These are phyloP conservation scores for Drosophila asahinai DNA, from an alignment of 1,140 invertebrate species.

Conservation along the genomic window DNA sequence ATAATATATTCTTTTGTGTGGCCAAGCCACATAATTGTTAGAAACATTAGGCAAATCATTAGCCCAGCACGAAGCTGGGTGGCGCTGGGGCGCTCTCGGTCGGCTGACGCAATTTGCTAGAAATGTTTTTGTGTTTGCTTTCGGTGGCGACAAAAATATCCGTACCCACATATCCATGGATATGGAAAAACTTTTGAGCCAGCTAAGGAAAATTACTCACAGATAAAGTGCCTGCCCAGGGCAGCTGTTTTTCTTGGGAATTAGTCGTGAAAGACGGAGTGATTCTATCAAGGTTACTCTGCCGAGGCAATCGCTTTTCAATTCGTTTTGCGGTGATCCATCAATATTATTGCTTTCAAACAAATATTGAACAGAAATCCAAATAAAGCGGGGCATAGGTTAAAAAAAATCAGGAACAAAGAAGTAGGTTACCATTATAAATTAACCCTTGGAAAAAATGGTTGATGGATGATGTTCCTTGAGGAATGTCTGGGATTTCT, in stretches of 20 bases:
- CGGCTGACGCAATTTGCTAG: slow-evolving; percentile 69
- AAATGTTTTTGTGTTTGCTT: slow-evolving; percentile 68
- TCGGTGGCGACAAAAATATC: slow-evolving; percentile 45
- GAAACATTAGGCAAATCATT: slow-evolving; percentile 83
- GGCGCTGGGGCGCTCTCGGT: not conserved
- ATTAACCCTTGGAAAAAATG: slow-evolving; percentile 29
- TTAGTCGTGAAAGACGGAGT: slow-evolving; percentile 32
- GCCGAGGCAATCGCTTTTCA: slow-evolving; percentile 31
- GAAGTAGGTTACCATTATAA: slow-evolving; percentile 7
- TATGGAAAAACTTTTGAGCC: slow-evolving; percentile 49
- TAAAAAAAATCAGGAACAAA: slow-evolving; percentile 27
- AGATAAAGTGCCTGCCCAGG: slow-evolving; percentile 27
- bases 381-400: slow-evolving; percentile 19
- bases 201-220: slow-evolving; percentile 32
- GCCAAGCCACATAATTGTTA: slow-evolving; percentile 78
- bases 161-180: slow-evolving; percentile 27
- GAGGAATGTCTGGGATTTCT: not conserved
- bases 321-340: slow-evolving; percentile 32
- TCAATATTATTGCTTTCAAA: slow-evolving; percentile 24
- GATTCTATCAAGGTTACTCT: slow-evolving; percentile 37
- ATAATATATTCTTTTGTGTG: slow-evolving; percentile 83
- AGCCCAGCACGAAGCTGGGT: slow-evolving; percentile 44
- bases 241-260: slow-evolving; percentile 40
- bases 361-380: slow-evolving; percentile 29
- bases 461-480: slow-evolving; percentile 20